Conservation (phyloP, 2,797 vertebrate genomes). For the Eupleurogrammus muticus region DNA sequence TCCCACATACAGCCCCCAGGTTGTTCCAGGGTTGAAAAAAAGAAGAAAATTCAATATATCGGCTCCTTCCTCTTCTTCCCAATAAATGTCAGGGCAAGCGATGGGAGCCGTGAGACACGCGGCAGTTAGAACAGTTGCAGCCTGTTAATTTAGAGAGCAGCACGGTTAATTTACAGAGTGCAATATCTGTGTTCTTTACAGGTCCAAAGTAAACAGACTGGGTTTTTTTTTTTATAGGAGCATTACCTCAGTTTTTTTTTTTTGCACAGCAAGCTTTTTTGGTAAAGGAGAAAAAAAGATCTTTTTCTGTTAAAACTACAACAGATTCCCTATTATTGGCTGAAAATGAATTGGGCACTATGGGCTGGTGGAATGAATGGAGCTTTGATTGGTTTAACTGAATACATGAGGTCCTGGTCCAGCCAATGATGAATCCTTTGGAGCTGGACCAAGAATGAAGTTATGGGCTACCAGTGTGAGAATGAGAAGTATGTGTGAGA, state of each 20-base stretch:
- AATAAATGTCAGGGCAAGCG: conserved; percentile 60
- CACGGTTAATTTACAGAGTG: conserved; percentile 57
- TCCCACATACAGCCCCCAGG: conserved; percentile 29
- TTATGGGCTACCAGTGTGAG: conserved; percentile 56
- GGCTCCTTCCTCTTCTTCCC: conserved; percentile 55
- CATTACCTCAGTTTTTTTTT: conserved; percentile 58
- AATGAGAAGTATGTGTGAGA: conserved; percentile 53
- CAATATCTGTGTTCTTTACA: conserved; percentile 60
- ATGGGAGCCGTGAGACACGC: conserved; percentile 27
- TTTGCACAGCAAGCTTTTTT: conserved; percentile 30
- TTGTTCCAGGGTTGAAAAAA: conserved; percentile 61
- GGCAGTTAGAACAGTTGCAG: conserved; percentile 52
- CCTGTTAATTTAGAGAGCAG: conserved; percentile 61
- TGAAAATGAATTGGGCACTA: conserved; percentile 69
- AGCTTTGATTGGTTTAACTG: conserved; percentile 74
- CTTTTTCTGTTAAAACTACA: conserved; percentile 63
- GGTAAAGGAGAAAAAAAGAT: not conserved
- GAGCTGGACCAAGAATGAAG: conserved; percentile 64
- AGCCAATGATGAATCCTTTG: conserved; percentile 56
- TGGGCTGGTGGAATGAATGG: conserved; percentile 67
- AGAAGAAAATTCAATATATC: conserved; percentile 58
- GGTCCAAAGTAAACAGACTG: conserved; percentile 71
- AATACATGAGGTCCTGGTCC: conserved; percentile 64
- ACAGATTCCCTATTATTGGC: conserved; percentile 71
- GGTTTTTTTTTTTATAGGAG: conserved; percentile 62